Base-by-base conservation (phyloP, 2,797 vertebrate species). In the Rhynchonycteris naso region DNA sequence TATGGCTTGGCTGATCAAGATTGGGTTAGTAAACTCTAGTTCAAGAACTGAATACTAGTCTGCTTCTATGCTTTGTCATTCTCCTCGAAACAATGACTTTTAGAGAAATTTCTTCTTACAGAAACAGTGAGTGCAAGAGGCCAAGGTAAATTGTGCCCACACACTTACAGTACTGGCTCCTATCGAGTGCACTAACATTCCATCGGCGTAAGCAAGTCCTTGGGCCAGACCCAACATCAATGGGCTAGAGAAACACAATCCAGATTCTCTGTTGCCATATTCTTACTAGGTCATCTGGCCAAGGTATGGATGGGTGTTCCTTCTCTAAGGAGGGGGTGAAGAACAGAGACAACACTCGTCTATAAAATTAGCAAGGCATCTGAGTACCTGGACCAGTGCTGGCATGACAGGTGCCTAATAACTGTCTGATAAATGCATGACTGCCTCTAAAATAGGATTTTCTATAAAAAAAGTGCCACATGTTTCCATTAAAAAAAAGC, bases 361-460 rank as follows among this genome's bases (percentile, higher is more conserved):
- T 38, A 1, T 71, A 76, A 52, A 56, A 7, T 94, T 50, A 76
- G 7, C 9, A 63, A 38, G 22, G 38, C 59, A 52, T 7, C 33
- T 85, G 52, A 66, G 13, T 21, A 19, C 43, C 59, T 7, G 7
- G 30, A 63, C 35, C 4, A 52, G 7, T 81, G 35, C 19, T 35
- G 22, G 28, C 19, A 30, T 30, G 35, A 26, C n/a, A 38, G 28
- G 56, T 59, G 21, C 10, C 38, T 3, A 16, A 4, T 65, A 58
- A 74, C 12, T 83, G 19, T 72, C 26, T 75, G 50, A 30, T 59
- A 79, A 68, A 68, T 93, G 69, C 76, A 74, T 50, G 21, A 66
- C 59, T 80, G 24, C 11, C 24, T 93, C 50, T 76, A 22, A 92
- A 92, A 72, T 63, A 89, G n/a, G 2, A 50, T 85, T 89, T 84